Conservation (phyloP, 2,888 invertebrate species). For the Coleophora flavipennella region DNA sequence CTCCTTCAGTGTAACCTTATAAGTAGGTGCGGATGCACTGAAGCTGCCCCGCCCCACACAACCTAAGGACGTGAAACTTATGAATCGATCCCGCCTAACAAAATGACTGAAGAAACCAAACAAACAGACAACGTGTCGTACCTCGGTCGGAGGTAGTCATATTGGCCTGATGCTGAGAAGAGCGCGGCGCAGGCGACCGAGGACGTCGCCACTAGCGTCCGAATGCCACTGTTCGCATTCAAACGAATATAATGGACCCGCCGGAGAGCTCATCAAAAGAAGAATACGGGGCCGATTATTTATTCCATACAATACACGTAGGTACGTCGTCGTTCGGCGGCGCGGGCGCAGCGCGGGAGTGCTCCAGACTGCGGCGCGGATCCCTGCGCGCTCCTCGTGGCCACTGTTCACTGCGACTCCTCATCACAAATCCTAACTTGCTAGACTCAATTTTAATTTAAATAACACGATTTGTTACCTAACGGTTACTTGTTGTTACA, state of each 20-base stretch:
- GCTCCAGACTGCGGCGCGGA: conserved; percentile 28
- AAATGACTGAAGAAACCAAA: no score
- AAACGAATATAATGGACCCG: conserved; percentile 63
- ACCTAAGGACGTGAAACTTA: conserved; percentile 19
- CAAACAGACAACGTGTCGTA: conserved; percentile 35
- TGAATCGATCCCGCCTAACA: conserved; percentile 2
- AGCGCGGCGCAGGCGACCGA: conserved; percentile 58
- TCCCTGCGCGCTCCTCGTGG: no score
- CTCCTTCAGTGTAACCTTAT: conserved; percentile 47
- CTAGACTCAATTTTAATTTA: no score
- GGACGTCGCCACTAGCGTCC: conserved; percentile 64
- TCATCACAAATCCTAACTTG: conserved; percentile 1
- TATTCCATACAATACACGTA: conserved; percentile 66
- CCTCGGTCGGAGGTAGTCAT: conserved; percentile 65
- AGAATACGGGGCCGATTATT: conserved; percentile 68
- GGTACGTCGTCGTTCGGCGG: conserved; percentile 58
- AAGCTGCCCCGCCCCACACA: conserved; percentile 22
- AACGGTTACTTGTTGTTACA: no score
- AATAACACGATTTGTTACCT: no score
- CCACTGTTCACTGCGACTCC: conserved; percentile 9
- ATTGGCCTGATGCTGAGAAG: conserved; percentile 38
- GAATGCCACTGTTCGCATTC: conserved; percentile 62
- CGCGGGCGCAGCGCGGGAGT: conserved; percentile 57
- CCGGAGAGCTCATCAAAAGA: conserved; percentile 67
- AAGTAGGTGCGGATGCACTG: conserved; percentile 26